Conservation (phyloP, 1,140 invertebrate species). For the Brachionus koreanus region DNA sequence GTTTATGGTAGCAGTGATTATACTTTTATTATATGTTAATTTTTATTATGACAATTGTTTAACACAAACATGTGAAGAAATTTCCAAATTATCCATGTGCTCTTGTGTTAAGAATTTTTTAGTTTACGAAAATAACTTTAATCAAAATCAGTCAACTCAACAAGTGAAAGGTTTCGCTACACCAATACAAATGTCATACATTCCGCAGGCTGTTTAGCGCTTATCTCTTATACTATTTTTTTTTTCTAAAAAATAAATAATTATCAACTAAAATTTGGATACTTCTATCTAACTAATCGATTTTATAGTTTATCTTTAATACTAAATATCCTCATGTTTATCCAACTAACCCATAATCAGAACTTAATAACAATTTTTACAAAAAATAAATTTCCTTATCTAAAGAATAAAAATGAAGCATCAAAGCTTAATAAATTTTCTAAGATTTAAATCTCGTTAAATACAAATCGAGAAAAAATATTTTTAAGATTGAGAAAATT, state of each 20-base stretch:
- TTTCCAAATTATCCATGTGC: background rate
- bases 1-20: slow-evolving; percentile 33
- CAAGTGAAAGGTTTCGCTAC: background rate
- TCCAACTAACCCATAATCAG: background rate
- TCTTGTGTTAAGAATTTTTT: background rate
- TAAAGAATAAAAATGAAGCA: no score
- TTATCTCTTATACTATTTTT: background rate
- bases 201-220: background rate
- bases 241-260: background rate
- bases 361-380: background rate
- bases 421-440: no score
- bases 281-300: background rate
- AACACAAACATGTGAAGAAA: background rate
- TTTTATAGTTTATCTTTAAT: background rate
- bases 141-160: background rate
- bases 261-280: background rate
- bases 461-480: no score
- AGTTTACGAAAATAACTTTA: background rate
- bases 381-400: background rate
- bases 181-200: background rate
- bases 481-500: no score
- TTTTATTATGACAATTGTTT: slow-evolving; percentile 30
- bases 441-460: no score
- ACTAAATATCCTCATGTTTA: background rate
- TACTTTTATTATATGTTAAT: slow-evolving; percentile 41